These are phyloP conservation scores for Epinotia nisella DNA, from an alignment of 2,888 invertebrate species.

Conservation along the genomic window DNA sequence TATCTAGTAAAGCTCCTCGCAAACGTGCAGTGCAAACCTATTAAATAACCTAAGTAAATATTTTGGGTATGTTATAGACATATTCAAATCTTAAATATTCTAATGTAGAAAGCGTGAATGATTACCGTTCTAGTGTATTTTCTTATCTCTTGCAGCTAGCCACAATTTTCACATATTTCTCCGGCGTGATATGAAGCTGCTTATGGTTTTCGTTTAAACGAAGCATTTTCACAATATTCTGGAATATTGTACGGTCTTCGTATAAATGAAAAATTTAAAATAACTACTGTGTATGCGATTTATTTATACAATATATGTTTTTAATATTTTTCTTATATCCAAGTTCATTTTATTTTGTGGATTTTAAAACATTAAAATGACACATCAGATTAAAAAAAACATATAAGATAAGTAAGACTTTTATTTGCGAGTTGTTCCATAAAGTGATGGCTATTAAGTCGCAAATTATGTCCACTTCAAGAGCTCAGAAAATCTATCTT, in stretches of 20 bases:
- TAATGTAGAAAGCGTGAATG: not conserved
- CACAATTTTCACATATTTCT: slow-evolving; percentile 21
- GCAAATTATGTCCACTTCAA: not conserved
- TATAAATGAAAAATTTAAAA: not conserved
- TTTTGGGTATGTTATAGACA: too few relatives aligned
- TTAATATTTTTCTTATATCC: too few relatives aligned
- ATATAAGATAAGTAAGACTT: not conserved
- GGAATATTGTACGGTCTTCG: not conserved
- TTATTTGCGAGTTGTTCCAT: not conserved
- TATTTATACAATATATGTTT: not conserved
- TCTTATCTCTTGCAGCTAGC: not conserved
- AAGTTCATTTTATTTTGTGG: too few relatives aligned
- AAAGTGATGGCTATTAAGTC: not conserved
- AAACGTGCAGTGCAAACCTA: too few relatives aligned
- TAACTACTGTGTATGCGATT: not conserved
- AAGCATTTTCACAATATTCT: slow-evolving; percentile 25
- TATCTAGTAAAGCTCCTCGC: too few relatives aligned
- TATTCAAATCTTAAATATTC: not conserved
- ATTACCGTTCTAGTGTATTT: slow-evolving; percentile 1
- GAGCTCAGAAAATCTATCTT: not conserved
- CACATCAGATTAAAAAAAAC: not conserved
- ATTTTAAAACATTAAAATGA: not conserved
- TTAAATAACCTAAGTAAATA: too few relatives aligned
- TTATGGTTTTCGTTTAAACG: slow-evolving; percentile 20
- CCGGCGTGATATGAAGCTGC: slow-evolving; percentile 27